Evolutionary conservation across 2,113 vertebrate genomes (phyloP), one percentile per base, ranked within the genome.

Genomic region (Gallinago media): DNA sequence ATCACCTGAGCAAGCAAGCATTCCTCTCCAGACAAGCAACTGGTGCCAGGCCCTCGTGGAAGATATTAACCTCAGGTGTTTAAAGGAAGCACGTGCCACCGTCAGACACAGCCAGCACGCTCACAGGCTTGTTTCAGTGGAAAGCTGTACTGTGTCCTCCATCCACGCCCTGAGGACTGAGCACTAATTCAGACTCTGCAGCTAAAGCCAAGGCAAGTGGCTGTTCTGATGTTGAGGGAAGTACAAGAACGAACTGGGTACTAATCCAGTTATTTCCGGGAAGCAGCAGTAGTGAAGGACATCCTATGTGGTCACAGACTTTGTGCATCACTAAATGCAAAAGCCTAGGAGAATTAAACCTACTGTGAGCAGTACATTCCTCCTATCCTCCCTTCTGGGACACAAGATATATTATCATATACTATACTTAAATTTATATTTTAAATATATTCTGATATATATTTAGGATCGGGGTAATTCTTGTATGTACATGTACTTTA

Each of bases 401-500:
- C 90, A 92, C 4, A 75, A 84, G 91, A 96, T 95, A 93, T 74
- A 95, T 90, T 94, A 91, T 79, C 65, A 91, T 91, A 94, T 61
- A 93, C 88, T 96, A 79, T 89, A 68, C 44, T 80, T 88, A 79
- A 67, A 84, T 88, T 92, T 89, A 80, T 92, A 88, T 74, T 88
- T 96, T 94, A 96, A 91, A 97, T 95, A 96, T 92, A 97, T 68
- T 96, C 94, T 92, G 81, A 84, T 83, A 88, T 81, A 91, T 81
- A 56, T 77, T 87, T 78, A 87, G 56, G 73, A 56, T 81, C 5
- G 9, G 76, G 92, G 92, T 18, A 54, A 74, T 42, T 61, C 78
- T 61, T 26, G 72, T 62, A 82, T 32, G 65, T 96, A 85, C 65
- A 52, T 10, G 67, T 59, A 38, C 85, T 71, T 62, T 71, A 96